Evolutionary conservation across 2,797 vertebrate species (phyloP).

Genomic region (Pantherophis alleghaniensis): DNA sequence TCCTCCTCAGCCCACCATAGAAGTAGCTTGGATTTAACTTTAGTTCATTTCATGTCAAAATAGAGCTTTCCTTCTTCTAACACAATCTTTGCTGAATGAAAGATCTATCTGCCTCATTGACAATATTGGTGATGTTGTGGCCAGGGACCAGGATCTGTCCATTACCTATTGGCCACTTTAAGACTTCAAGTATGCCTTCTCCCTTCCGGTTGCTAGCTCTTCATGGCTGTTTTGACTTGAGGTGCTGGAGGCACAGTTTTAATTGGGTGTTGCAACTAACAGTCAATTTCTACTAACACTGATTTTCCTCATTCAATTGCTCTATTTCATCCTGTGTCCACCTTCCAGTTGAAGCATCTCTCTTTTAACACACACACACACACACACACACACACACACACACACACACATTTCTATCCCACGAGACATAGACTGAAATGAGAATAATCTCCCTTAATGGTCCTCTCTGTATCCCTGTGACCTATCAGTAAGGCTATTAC

Average conservation of each 20-base stretch:
- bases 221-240: neutral
- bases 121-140: neutral
- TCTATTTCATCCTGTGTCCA: neutral
- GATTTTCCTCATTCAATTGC: neutral
- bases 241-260: neutral
- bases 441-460: neutral
- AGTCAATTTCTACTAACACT: neutral
- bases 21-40: neutral
- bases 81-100: neutral
- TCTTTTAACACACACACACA: neutral
- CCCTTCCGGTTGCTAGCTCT: neutral
- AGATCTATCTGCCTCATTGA: neutral
- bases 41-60: neutral
- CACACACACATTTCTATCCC: no score
- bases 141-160: neutral
- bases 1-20: neutral
- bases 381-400: no score
- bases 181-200: neutral
- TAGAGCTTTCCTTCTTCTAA: neutral
- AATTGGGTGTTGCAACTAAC: neutral
- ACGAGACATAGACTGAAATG: neutral
- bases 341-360: neutral
- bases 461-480: neutral
- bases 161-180: neutral
- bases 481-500: neutral